Percentiles rank a stretch among this genome's conserved stretches.
These are phyloP conservation scores for Leptura quadrifasciata DNA, from an alignment of 2,888 invertebrate species.

Conservation along the genomic window DNA sequence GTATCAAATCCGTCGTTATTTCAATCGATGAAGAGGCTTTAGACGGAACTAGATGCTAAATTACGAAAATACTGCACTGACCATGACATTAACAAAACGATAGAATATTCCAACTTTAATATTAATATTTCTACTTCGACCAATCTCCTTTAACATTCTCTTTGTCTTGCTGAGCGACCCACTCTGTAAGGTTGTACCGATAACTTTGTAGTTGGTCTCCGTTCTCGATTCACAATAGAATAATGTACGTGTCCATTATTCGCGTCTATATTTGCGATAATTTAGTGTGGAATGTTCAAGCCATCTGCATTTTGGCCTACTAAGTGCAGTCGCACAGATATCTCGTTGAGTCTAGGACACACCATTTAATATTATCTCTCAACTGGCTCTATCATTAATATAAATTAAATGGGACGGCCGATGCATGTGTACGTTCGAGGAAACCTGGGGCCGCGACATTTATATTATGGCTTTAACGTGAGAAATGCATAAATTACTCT, in stretches of 20 bases:
- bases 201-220: conserved; percentile 2
- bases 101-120: no score
- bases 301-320: conserved; percentile 42
- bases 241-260: conserved; percentile 37
- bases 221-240: conserved; percentile 40
- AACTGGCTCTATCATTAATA: conserved; percentile 38
- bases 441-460: conserved; percentile 6
- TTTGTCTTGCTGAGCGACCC: not conserved
- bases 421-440: conserved; percentile 18
- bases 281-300: conserved; percentile 27
- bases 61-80: no score
- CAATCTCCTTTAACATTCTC: not conserved
- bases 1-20: no score
- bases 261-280: conserved; percentile 37
- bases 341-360: conserved; percentile 36
- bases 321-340: conserved; percentile 20
- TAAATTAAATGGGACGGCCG: conserved; percentile 29
- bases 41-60: no score
- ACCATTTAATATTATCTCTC: conserved; percentile 40
- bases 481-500: not conserved
- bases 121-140: no score
- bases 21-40: no score
- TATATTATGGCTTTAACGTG: not conserved
- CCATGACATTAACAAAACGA: no score
- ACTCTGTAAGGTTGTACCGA: conserved; percentile 8